A percentile compares a stretch with the other conserved stretches of the same genome.
These are phyloP conservation scores for Tamandua tetradactyla DNA, from an alignment of 2,797 vertebrate species.

Conservation along the genomic window DNA sequence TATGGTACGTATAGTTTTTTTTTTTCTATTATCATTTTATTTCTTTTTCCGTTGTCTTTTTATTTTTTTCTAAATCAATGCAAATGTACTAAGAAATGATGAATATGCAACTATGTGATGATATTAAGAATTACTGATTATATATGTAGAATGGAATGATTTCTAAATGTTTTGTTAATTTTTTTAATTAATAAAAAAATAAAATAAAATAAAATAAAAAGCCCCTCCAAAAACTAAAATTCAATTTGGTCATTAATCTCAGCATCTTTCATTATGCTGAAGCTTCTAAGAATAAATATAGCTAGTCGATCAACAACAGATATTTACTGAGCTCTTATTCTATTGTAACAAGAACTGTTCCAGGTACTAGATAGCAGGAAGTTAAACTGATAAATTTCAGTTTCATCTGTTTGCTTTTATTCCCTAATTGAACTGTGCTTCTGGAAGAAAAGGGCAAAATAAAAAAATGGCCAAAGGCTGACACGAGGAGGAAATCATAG, in stretches of 20 bases:
- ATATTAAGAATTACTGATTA: too few relatives aligned
- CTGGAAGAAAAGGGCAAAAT: conserved; percentile 15
- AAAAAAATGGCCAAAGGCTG: background rate
- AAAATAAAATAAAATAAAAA: too few relatives aligned
- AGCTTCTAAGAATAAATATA: background rate
- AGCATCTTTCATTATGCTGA: background rate
- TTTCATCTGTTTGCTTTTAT: background rate
- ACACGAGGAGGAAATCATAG: background rate
- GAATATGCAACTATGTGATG: too few relatives aligned
- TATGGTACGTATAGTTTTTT: too few relatives aligned
- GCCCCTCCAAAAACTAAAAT: background rate
- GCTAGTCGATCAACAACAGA: background rate
- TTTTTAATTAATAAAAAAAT: too few relatives aligned
- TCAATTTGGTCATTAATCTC: background rate
- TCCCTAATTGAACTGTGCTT: background rate
- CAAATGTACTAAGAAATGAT: too few relatives aligned
- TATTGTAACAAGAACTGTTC: background rate
- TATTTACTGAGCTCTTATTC: background rate
- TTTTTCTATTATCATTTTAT: too few relatives aligned
- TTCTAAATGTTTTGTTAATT: too few relatives aligned
- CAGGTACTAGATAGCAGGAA: background rate
- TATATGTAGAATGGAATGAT: too few relatives aligned
- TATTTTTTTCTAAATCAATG: too few relatives aligned
- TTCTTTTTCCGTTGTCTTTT: too few relatives aligned
- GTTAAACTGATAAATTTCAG: background rate